Evolutionary conservation across 2,113 vertebrate species (phyloP).

Genomic region (Chloropsis cyanopogon): DNA sequence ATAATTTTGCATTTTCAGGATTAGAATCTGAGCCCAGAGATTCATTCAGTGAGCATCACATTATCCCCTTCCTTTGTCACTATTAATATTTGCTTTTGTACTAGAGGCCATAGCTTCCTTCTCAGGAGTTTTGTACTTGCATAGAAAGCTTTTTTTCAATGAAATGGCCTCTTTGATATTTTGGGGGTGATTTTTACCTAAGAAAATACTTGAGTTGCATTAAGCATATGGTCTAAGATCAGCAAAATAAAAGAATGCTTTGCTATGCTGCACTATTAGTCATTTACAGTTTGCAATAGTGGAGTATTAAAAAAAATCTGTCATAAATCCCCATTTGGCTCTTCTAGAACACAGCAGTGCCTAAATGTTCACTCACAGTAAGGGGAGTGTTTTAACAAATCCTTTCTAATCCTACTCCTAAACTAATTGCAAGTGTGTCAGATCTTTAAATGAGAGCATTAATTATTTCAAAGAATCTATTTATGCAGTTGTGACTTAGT

Average conservation of each 20-base stretch:
- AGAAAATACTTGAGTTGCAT: background rate
- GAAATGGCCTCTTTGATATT: background rate
- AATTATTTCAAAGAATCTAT: constrained; percentile 7
- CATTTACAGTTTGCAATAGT: background rate
- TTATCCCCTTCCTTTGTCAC: background rate
- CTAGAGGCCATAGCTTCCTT: background rate
- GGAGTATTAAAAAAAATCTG: background rate
- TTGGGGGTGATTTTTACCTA: background rate
- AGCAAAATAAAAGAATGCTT: background rate
- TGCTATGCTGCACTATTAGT: background rate
- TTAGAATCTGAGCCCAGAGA: background rate
- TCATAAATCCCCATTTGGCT: background rate
- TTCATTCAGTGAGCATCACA: background rate
- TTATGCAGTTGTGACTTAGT: background rate
- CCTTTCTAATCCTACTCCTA: background rate
- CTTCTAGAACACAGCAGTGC: background rate
- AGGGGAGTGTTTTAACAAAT: background rate
- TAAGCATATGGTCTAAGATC: background rate
- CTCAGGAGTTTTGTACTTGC: background rate
- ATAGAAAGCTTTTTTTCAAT: background rate
- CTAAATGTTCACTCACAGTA: background rate
- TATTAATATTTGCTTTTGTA: background rate
- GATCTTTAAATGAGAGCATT: background rate
- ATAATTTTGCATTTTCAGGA: background rate
- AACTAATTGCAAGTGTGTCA: background rate